These are phyloP conservation scores for Galendromus occidentalis DNA, from an alignment of 1,140 invertebrate genomes.

Conservation along the genomic window DNA sequence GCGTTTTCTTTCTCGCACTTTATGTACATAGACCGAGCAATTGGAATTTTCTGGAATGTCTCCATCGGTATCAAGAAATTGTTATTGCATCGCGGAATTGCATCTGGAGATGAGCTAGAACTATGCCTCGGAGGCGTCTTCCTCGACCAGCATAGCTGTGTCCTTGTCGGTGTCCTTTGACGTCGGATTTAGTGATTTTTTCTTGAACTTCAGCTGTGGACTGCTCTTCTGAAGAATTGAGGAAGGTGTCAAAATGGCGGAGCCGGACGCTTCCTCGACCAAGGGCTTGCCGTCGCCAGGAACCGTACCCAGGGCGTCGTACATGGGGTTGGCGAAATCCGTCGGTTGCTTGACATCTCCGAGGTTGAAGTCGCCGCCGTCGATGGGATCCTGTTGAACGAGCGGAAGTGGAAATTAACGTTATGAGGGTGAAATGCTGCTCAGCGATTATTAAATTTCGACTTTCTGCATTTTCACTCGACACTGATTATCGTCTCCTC, in stretches of 20 bases:
- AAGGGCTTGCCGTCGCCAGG: conserved; percentile 29
- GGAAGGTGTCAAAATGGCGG: conserved; percentile 50
- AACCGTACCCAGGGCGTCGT: conserved; percentile 44
- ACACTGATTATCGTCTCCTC: not conserved
- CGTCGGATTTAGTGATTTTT: conserved; percentile 57
- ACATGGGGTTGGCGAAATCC: conserved; percentile 91
- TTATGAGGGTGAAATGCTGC: too few relatives aligned
- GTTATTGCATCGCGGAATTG: too few relatives aligned
- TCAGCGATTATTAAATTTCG: too few relatives aligned
- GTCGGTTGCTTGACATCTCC: conserved; percentile 51
- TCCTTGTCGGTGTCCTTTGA: conserved; percentile 70
- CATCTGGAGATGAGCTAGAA: too few relatives aligned
- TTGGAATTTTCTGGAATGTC: too few relatives aligned
- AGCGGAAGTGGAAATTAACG: not conserved
- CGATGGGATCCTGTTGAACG: conserved; percentile 36
- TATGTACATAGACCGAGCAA: too few relatives aligned
- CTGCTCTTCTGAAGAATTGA: conserved; percentile 40
- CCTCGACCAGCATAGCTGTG: conserved; percentile 66
- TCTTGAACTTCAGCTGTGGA: conserved; percentile 20
- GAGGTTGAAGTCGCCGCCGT: conserved; percentile 49
- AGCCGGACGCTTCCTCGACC: conserved; percentile 21
- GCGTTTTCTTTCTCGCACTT: too few relatives aligned
- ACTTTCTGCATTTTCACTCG: not conserved
- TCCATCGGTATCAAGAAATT: too few relatives aligned
- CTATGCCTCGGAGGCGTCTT: conserved; percentile 42